phyloP scores from a whole-genome alignment of 2,113 vertebrate genomes.

The Odobenus rosmarus region DNA sequence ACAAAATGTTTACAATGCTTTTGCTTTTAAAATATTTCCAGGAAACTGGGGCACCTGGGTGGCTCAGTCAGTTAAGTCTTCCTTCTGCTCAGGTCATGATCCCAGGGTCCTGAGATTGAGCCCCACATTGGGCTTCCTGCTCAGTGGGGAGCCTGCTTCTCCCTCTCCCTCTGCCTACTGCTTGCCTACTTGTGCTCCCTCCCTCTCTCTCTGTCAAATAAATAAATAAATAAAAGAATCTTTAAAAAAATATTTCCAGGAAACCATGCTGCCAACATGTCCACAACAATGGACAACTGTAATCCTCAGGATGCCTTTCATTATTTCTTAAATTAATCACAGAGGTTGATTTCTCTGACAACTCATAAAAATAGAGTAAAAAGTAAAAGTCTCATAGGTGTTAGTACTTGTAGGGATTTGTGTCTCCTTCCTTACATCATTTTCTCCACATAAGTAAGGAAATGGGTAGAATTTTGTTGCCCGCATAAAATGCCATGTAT shows the following conservation, averaged over 20 bases:
- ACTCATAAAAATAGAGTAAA: background rate
- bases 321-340: background rate
- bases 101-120: too few relatives aligned
- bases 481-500: background rate
- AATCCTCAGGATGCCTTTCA: background rate
- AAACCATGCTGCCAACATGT: background rate
- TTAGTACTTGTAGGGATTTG: background rate
- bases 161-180: too few relatives aligned
- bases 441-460: background rate
- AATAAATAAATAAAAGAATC: too few relatives aligned
- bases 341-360: background rate
- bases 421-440: background rate
- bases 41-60: background rate
- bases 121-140: too few relatives aligned
- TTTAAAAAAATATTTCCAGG: background rate
- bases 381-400: background rate
- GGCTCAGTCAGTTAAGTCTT: too few relatives aligned
- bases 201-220: too few relatives aligned
- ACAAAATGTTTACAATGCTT: background rate
- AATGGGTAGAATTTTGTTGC: background rate
- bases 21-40: background rate
- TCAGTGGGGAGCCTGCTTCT: too few relatives aligned
- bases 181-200: too few relatives aligned
- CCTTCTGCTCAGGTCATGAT: too few relatives aligned
- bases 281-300: background rate